A percentile compares a stretch with the other conserved stretches of the same genome.
phyloP scores from a whole-genome alignment of 1,140 invertebrate genomes.

The Microvelia longipes region DNA sequence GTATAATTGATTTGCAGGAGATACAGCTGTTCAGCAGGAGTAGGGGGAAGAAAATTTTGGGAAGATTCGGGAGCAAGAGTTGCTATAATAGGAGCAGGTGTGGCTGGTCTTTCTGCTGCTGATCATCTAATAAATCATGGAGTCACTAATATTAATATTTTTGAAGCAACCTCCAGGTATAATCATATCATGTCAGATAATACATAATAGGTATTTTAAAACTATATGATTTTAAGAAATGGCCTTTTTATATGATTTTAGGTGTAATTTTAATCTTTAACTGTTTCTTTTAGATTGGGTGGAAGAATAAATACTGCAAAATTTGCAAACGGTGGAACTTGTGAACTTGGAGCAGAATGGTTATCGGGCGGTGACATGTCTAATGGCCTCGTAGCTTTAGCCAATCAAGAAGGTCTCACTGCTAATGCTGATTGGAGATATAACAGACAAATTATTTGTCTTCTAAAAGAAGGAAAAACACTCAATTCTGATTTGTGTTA shows the following conservation, averaged over 20 bases:
- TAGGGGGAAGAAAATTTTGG: neutral
- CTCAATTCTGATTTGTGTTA: neutral
- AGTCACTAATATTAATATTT: slow-evolving; percentile 45
- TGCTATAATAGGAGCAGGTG: slow-evolving; percentile 56
- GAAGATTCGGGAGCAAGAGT: slow-evolving; percentile 35
- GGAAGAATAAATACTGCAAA: neutral
- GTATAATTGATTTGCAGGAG: no score
- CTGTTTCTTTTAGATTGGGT: neutral
- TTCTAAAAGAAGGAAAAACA: neutral
- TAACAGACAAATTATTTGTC: neutral
- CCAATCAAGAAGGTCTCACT: neutral
- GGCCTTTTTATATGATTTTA: no score
- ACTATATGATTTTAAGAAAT: no score
- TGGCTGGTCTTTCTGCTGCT: slow-evolving; percentile 56
- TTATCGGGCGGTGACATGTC: neutral
- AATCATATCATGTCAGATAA: no score
- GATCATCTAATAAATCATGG: slow-evolving; percentile 49
- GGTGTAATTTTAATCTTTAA: no score
- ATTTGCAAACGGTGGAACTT: neutral
- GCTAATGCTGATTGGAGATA: neutral
- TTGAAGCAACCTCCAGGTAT: slow-evolving; percentile 58
- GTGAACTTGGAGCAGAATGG: neutral
- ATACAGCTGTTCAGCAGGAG: neutral
- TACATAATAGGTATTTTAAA: no score
- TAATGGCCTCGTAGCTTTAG: neutral